Conservation (phyloP, 2,888 invertebrate genomes). For the Dioctria rufipes region DNA sequence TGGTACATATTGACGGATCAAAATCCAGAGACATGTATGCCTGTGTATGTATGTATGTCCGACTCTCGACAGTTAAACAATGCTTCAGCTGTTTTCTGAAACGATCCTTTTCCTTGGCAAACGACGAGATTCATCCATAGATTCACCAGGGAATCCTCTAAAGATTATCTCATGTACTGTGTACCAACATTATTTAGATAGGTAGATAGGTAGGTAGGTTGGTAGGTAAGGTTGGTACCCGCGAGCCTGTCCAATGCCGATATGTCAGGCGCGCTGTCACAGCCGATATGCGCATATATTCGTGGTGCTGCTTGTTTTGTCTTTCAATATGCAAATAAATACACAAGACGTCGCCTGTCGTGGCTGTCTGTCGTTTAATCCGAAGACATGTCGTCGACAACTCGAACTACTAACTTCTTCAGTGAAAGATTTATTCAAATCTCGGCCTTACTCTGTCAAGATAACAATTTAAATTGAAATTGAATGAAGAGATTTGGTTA, state of each 20-base stretch:
- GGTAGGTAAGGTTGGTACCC: too few relatives aligned
- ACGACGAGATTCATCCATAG: slow-evolving; percentile 16
- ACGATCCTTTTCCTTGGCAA: slow-evolving; percentile 38
- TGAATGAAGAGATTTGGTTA: slow-evolving; percentile 71
- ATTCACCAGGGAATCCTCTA: slow-evolving; percentile 37
- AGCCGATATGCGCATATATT: slow-evolving; percentile 32
- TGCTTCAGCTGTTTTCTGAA: not conserved
- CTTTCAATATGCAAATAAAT: slow-evolving; percentile 54
- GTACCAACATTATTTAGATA: not conserved
- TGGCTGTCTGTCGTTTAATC: slow-evolving; percentile 53
- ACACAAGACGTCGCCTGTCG: slow-evolving; percentile 50
- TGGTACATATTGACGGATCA: too few relatives aligned
- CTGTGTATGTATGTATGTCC: not conserved
- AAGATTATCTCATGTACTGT: slow-evolving; percentile 27
- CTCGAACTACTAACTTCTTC: slow-evolving; percentile 55
- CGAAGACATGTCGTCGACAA: slow-evolving; percentile 58
- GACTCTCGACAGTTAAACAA: slow-evolving; percentile 14
- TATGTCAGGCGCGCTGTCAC: slow-evolving; percentile 49
- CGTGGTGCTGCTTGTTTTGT: slow-evolving; percentile 38
- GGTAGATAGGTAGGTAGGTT: not conserved
- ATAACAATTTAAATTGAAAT: slow-evolving; percentile 71
- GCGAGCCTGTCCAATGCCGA: slow-evolving; percentile 18
- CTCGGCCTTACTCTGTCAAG: slow-evolving; percentile 68
- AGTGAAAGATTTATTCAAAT: slow-evolving; percentile 67
- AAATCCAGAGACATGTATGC: too few relatives aligned